phyloP scores from a whole-genome alignment of 2,797 vertebrate species.

The Lemur catta region DNA sequence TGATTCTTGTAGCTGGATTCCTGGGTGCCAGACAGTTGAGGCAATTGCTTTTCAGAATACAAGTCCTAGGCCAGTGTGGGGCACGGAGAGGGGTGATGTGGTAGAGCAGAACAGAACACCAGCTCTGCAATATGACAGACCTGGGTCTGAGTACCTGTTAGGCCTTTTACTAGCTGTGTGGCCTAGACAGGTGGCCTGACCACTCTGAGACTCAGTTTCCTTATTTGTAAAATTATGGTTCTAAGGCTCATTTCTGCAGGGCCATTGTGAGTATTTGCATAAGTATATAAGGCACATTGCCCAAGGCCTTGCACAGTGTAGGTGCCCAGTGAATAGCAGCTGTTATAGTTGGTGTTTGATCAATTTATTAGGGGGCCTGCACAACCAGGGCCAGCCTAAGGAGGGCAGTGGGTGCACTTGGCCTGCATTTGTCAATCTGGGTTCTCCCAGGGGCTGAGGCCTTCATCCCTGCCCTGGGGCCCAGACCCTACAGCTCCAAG shows the following conservation, averaged over 20 bases:
- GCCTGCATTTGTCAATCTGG: not conserved
- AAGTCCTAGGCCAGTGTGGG: not conserved
- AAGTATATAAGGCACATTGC: not conserved
- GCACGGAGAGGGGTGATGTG: fast-evolving
- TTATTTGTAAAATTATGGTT: not conserved
- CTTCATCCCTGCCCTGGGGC: not conserved
- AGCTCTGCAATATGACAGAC: not conserved
- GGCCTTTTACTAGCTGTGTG: not conserved
- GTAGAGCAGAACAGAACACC: not conserved
- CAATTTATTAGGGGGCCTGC: not conserved
- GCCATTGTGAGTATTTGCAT: not conserved
- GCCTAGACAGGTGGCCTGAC: not conserved
- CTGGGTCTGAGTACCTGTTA: not conserved
- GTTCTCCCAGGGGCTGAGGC: not conserved
- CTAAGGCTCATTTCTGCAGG: not conserved
- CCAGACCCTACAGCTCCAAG: not conserved
- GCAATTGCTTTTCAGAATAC: not conserved
- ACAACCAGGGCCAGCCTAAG: slow-evolving; percentile 41
- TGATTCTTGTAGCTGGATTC: not conserved
- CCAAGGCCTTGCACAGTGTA: not conserved
- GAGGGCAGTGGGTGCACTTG: slow-evolving; percentile 24
- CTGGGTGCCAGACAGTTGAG: not conserved
- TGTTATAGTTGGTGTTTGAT: not conserved
- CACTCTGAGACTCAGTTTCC: not conserved
- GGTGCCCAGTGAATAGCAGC: not conserved